phyloP scores from a whole-genome alignment of 2,113 vertebrate species.

The Salminus brasiliensis region DNA sequence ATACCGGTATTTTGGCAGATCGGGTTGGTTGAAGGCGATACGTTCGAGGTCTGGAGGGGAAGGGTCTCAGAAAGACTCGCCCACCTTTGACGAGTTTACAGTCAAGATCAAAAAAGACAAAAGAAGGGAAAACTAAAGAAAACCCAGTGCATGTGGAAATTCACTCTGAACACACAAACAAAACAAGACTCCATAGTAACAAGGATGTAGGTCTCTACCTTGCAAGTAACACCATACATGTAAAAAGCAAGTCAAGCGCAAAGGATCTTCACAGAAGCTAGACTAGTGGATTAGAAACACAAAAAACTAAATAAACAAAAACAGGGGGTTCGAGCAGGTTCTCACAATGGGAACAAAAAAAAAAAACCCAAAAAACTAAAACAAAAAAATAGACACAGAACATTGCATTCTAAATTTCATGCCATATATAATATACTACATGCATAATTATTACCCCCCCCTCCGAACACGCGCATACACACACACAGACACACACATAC shows the following conservation, averaged over 20 bases:
- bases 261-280: slow-evolving; percentile 34
- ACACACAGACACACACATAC: no score
- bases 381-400: slow-evolving; percentile 4
- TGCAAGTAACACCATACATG: slow-evolving; percentile 29
- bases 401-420: slow-evolving; percentile 44
- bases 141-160: slow-evolving; percentile 54
- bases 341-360: slow-evolving; percentile 30
- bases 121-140: slow-evolving; percentile 1
- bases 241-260: slow-evolving; percentile 32
- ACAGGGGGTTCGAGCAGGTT: not conserved
- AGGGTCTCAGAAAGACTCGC: slow-evolving; percentile 10
- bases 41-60: slow-evolving; percentile 20
- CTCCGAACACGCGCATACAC: slow-evolving; percentile 1
- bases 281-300: not conserved
- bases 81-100: slow-evolving; percentile 30
- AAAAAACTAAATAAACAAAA: not conserved
- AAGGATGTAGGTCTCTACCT: slow-evolving; percentile 29
- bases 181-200: not conserved
- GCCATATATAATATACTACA: slow-evolving; percentile 44
- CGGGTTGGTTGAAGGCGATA: slow-evolving; percentile 18
- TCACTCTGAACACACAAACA: slow-evolving; percentile 34
- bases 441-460: slow-evolving; percentile 47
- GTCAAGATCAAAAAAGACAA: slow-evolving; percentile 23
- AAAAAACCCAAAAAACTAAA: no score
- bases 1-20: slow-evolving; percentile 45